These are phyloP conservation scores for Paralichthys olivaceus DNA, from an alignment of 2,113 vertebrate species.

Conservation along the genomic window DNA sequence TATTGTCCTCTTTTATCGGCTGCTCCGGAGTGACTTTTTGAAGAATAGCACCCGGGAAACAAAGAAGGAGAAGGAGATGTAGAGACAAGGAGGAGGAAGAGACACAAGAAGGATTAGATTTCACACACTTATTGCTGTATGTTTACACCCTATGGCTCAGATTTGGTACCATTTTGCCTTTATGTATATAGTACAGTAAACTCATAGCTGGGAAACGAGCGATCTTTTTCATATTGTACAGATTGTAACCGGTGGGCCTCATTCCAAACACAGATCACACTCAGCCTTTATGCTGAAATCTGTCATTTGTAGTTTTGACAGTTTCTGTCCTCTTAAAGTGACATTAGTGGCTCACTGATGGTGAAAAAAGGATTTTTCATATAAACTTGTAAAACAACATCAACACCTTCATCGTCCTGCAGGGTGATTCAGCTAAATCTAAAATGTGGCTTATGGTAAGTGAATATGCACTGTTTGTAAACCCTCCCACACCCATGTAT, in stretches of 20 bases:
- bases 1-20: slow-evolving; percentile 84
- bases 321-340: slow-evolving; percentile 13
- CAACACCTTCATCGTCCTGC: slow-evolving; percentile 34
- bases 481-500: not conserved
- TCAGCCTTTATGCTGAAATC: slow-evolving; percentile 12
- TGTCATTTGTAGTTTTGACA: slow-evolving; percentile 1
- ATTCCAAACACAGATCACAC: not conserved
- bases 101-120: slow-evolving; percentile 5
- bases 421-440: slow-evolving; percentile 32
- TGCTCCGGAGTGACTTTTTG: slow-evolving; percentile 89
- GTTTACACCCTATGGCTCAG: slow-evolving; percentile 23
- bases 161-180: slow-evolving; percentile 21
- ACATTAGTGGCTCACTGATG: slow-evolving; percentile 21
- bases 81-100: slow-evolving; percentile 20
- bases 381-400: slow-evolving; percentile 18
- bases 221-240: slow-evolving; percentile 12
- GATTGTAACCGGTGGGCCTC: not conserved
- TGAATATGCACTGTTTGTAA: slow-evolving; percentile 21
- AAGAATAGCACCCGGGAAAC: slow-evolving; percentile 71
- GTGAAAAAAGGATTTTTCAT: slow-evolving; percentile 3
- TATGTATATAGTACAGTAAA: slow-evolving; percentile 1
- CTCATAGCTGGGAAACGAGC: slow-evolving; percentile 6
- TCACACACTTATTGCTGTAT: slow-evolving; percentile 17
- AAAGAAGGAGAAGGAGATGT: slow-evolving; percentile 77
- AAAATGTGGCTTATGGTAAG: slow-evolving; percentile 21